Conservation (phyloP, 2,888 invertebrate genomes). For the Drosophila testacea region DNA sequence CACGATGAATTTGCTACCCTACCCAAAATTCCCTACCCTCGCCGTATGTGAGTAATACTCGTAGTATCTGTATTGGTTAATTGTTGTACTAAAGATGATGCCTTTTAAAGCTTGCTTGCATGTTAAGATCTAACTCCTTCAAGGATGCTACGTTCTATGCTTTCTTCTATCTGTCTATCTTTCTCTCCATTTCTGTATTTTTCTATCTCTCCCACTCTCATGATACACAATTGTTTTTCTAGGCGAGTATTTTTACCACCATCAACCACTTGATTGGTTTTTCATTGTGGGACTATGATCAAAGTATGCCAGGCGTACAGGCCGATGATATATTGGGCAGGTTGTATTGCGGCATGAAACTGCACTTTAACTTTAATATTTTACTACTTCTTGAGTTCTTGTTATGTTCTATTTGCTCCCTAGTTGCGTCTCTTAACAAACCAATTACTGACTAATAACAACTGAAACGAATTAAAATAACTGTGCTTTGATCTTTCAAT, state of each 20-base stretch:
- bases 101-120: conserved; percentile 31
- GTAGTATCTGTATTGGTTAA: conserved; percentile 31
- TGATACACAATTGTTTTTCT: conserved; percentile 73
- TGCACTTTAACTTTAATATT: conserved; percentile 44
- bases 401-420: conserved; percentile 27
- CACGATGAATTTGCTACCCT: conserved; percentile 28
- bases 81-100: conserved; percentile 11
- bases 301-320: conserved; percentile 90
- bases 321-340: conserved; percentile 94
- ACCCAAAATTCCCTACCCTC: conserved; percentile 7
- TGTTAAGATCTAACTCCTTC: conserved; percentile 27
- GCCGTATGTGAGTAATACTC: conserved; percentile 60
- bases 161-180: conserved; percentile 7
- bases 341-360: conserved; percentile 86
- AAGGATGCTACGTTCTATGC: conserved; percentile 9
- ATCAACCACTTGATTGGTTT: conserved; percentile 91
- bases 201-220: conserved; percentile 29
- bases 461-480: conserved; percentile 7
- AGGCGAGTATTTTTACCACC: conserved; percentile 90
- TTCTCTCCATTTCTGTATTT: conserved; percentile 25
- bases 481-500: neutral
- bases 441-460: neutral
- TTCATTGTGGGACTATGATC: conserved; percentile 94
- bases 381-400: conserved; percentile 43
- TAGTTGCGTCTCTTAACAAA: conserved; percentile 13